These are phyloP conservation scores for Psittacula echo DNA, from an alignment of 2,797 vertebrate species.

Conservation along the genomic window DNA sequence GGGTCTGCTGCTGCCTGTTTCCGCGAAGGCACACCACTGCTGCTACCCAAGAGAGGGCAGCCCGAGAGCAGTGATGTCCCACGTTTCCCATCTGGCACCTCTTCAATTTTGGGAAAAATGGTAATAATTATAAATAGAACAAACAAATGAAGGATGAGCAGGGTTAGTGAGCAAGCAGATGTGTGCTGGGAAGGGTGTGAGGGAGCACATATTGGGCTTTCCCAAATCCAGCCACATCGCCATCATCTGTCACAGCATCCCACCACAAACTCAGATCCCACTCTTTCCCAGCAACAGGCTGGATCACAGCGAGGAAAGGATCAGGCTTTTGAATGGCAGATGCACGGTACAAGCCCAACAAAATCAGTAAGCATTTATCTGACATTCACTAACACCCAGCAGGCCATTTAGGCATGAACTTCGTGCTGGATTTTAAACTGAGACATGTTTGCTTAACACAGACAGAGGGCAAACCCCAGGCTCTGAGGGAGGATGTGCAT, in stretches of 20 bases:
- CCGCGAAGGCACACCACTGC: background rate
- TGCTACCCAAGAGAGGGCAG: conserved; percentile 9
- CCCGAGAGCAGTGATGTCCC: fast-evolving
- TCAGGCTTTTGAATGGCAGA: background rate
- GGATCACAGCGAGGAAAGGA: background rate
- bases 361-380: background rate
- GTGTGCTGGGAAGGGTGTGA: fast-evolving
- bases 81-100: fast-evolving
- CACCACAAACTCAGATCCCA: fast-evolving
- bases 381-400: background rate
- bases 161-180: background rate
- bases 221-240: background rate
- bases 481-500: background rate
- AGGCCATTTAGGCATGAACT: background rate
- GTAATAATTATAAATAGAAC: background rate
- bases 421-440: background rate
- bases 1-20: background rate
- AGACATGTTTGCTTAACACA: background rate
- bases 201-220: background rate
- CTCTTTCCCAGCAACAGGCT: background rate
- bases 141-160: background rate
- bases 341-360: fast-evolving
- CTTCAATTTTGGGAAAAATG: background rate
- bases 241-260: background rate
- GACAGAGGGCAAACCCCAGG: background rate